Conservation (phyloP, 2,113 vertebrate genomes). For the Myiozetetes cayanensis region DNA sequence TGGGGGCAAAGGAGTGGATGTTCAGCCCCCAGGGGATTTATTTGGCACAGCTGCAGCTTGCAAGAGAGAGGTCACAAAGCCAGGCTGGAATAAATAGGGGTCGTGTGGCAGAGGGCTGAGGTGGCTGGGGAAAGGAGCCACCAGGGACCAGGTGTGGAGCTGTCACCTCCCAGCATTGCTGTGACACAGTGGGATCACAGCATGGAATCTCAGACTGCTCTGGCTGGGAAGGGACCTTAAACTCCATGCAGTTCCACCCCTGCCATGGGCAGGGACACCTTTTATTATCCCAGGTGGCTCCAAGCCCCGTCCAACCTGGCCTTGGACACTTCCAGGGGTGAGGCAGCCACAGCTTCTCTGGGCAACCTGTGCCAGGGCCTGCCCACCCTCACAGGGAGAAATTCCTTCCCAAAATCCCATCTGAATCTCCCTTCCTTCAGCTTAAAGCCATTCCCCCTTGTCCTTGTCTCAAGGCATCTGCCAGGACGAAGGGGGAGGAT, state of each 20-base stretch:
- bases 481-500: fast-evolving
- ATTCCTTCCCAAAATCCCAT: neutral
- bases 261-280: neutral
- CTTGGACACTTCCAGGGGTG: neutral
- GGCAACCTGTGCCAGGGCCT: neutral
- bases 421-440: neutral
- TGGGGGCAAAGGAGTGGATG: neutral
- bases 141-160: neutral
- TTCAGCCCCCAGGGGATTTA: fast-evolving
- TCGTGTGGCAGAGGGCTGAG: neutral
- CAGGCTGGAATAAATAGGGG: neutral
- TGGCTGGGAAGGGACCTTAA: neutral
- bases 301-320: fast-evolving
- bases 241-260: neutral
- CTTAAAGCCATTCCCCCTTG: neutral
- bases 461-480: fast-evolving
- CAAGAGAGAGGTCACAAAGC: neutral
- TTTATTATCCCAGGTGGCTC: fast-evolving
- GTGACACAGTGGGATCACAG: neutral
- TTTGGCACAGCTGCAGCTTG: fast-evolving
- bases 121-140: neutral
- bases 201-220: neutral
- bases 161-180: neutral
- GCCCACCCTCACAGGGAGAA: fast-evolving
- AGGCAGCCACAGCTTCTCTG: neutral